These are phyloP conservation scores for Belonocnema kinseyi DNA, from an alignment of 1,140 invertebrate species.

Conservation along the genomic window DNA sequence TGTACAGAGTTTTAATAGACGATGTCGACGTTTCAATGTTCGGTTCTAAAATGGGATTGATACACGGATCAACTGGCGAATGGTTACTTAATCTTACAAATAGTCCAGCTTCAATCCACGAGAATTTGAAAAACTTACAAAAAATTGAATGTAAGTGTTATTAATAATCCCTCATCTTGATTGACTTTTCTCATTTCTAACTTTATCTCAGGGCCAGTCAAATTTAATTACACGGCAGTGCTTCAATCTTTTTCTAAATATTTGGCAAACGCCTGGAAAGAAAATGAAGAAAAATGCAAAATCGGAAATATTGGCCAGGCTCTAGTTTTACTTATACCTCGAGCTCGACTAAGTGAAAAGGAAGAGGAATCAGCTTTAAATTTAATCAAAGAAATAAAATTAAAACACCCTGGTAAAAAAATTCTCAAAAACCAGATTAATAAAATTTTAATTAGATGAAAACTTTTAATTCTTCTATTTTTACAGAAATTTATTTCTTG, in stretches of 20 bases:
- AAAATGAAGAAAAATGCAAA: conserved; percentile 41
- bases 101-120: conserved; percentile 52
- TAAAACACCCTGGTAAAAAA: conserved; percentile 57
- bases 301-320: conserved; percentile 60
- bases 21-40: conserved; percentile 76
- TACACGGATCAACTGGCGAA: conserved; percentile 77
- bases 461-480: conserved; percentile 32
- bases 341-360: conserved; percentile 33
- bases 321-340: conserved; percentile 56
- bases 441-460: neutral
- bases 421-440: neutral
- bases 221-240: conserved; percentile 48
- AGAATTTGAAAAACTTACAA: conserved; percentile 48
- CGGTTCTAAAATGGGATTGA: conserved; percentile 76
- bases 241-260: conserved; percentile 47
- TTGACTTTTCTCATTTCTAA: conserved; percentile 27
- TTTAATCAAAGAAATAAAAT: conserved; percentile 50
- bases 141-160: conserved; percentile 50
- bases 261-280: conserved; percentile 53
- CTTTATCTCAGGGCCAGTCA: conserved; percentile 51
- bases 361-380: conserved; percentile 43
- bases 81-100: conserved; percentile 76
- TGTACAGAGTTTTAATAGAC: conserved; percentile 67
- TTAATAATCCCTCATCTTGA: neutral
- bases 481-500: conserved; percentile 59